These are phyloP conservation scores for Phoxinus dragarum DNA, from an alignment of 2,797 vertebrate species.

Conservation along the genomic window DNA sequence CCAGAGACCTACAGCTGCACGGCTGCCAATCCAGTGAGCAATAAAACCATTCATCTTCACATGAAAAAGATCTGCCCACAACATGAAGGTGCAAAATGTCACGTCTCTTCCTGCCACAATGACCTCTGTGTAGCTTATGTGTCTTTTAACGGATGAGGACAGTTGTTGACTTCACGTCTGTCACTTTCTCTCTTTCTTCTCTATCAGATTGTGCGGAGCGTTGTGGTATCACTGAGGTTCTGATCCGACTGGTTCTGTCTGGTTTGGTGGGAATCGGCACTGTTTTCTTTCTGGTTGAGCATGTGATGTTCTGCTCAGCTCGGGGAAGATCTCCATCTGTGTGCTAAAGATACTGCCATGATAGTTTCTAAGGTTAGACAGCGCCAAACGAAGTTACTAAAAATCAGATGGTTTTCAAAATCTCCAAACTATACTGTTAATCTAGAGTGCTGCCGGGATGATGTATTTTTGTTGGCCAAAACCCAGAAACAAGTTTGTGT, in stretches of 20 bases:
- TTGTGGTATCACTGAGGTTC: conserved; percentile 13
- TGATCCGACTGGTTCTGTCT: conserved; percentile 18
- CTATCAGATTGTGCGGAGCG: background rate
- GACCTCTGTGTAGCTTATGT: background rate
- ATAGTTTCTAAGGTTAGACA: background rate
- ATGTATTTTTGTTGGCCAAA: too few species aligned
- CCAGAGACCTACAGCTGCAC: conserved; percentile 18
- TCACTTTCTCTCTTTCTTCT: background rate
- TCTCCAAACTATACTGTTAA: background rate
- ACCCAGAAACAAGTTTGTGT: too few species aligned
- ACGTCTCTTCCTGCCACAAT: background rate
- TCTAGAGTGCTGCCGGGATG: background rate
- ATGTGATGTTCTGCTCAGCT: background rate
- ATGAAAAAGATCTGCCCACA: background rate
- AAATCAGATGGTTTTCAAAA: background rate
- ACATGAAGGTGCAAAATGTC: background rate
- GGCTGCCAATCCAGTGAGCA: background rate
- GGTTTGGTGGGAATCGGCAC: background rate
- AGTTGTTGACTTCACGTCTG: too few species aligned
- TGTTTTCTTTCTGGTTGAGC: conserved; percentile 8
- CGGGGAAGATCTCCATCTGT: background rate
- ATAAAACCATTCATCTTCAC: background rate
- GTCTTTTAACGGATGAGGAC: background rate
- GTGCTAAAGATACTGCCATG: background rate
- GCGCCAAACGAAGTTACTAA: background rate